Percentiles rank a stretch among this genome's conserved stretches.
phyloP scores from a whole-genome alignment of 2,888 invertebrate genomes.

The Tanytarsus gracilentus region DNA sequence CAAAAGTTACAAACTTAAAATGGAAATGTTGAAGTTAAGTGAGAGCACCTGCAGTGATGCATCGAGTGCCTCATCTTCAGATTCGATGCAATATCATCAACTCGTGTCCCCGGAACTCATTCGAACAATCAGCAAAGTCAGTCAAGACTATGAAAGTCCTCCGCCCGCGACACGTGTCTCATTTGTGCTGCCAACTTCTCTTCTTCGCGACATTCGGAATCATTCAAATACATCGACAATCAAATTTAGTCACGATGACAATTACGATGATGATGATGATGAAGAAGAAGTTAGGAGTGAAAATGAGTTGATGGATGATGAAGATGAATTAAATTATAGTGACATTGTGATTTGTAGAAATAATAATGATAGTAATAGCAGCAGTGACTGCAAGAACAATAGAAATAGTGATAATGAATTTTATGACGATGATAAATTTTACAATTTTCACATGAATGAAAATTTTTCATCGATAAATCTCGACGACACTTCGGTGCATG shows the following conservation, averaged over 20 bases:
- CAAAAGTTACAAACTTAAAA: constrained; percentile 55
- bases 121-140: constrained; percentile 40
- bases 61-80: constrained; percentile 56
- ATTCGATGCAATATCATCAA: constrained; percentile 58
- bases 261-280: constrained; percentile 34
- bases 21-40: constrained; percentile 47
- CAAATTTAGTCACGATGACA: constrained; percentile 45
- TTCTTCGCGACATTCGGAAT: constrained; percentile 61
- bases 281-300: constrained; percentile 32
- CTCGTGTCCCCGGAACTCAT: constrained; percentile 15
- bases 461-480: constrained; percentile 43
- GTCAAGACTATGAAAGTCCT: constrained; percentile 41
- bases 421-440: constrained; percentile 70
- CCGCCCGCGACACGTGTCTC: constrained; percentile 33
- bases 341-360: constrained; percentile 23
- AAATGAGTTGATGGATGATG: constrained; percentile 13
- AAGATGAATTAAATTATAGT: constrained; percentile 15
- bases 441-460: constrained; percentile 75
- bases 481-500: constrained; percentile 33
- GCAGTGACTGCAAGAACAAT: constrained; percentile 40
- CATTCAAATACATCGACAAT: constrained; percentile 47
- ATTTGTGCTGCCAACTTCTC: constrained; percentile 57
- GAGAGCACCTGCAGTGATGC: constrained; percentile 51
- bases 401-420: constrained; percentile 47
- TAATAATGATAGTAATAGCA: constrained; percentile 29